Conservation (phyloP, 2,888 invertebrate genomes). For the Stratiomys singularior region DNA sequence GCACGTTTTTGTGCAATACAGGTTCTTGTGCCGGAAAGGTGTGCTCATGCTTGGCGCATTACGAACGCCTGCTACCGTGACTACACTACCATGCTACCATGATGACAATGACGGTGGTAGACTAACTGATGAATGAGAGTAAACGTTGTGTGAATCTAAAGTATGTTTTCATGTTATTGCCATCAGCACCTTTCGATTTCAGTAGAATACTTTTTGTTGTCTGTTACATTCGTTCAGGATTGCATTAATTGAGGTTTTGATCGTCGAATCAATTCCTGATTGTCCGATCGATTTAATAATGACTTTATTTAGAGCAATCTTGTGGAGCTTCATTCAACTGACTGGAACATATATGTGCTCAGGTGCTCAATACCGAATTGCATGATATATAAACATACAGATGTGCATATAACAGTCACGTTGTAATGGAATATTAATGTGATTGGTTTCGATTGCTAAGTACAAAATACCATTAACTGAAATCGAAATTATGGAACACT, state of each 20-base stretch:
- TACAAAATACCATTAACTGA: constrained; percentile 1
- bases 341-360: constrained; percentile 8
- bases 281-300: constrained; percentile 6
- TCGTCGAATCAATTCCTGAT: constrained; percentile 9
- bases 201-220: constrained; percentile 27
- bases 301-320: constrained; percentile 33
- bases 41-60: constrained; percentile 20
- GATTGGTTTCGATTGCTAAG: not conserved
- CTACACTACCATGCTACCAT: not conserved
- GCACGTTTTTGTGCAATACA: constrained; percentile 15
- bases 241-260: constrained; percentile 23
- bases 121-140: constrained; percentile 51
- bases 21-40: constrained; percentile 20
- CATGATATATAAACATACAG: not conserved
- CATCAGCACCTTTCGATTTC: constrained; percentile 41
- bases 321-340: not conserved
- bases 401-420: constrained; percentile 15
- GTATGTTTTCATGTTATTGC: constrained; percentile 41
- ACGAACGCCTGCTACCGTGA: constrained; percentile 17
- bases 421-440: constrained; percentile 21
- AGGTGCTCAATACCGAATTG: not conserved
- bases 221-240: not conserved
- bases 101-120: constrained; percentile 46
- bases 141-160: constrained; percentile 50
- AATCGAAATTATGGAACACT: not conserved